Percentiles rank a stretch among this genome's conserved stretches.
phyloP scores from a whole-genome alignment of 2,113 vertebrate species.

The Pycnonotus jocosus region DNA sequence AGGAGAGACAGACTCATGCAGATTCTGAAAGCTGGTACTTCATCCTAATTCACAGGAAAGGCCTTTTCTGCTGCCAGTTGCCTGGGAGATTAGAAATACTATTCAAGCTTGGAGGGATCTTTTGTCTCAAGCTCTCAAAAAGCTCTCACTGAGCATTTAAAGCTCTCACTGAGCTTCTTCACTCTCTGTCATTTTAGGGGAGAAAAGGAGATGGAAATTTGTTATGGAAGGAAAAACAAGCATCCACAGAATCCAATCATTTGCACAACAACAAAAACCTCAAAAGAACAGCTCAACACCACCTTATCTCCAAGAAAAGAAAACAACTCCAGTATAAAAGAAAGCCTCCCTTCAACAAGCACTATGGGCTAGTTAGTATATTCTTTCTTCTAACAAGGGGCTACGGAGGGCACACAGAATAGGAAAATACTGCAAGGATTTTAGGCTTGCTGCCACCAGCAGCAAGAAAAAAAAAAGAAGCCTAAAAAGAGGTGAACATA shows the following conservation, averaged over 20 bases:
- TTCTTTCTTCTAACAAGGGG: neutral
- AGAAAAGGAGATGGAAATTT: constrained; percentile 4
- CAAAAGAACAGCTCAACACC: neutral
- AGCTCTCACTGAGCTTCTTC: constrained; percentile 7
- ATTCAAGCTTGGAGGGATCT: constrained; percentile 53
- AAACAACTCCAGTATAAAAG: neutral
- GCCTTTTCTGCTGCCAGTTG: constrained; percentile 40
- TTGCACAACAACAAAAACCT: neutral
- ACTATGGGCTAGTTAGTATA: neutral
- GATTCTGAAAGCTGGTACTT: constrained; percentile 18
- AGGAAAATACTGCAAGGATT: neutral
- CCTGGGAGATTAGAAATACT: constrained; percentile 52
- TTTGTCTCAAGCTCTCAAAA: constrained; percentile 56
- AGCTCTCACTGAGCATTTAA: constrained; percentile 33
- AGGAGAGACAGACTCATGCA: neutral
- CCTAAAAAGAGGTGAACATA: neutral
- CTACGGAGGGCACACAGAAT: neutral
- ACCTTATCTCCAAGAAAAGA: neutral
- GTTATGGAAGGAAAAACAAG: constrained; percentile 20
- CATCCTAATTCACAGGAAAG: constrained; percentile 22
- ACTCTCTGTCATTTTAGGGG: constrained; percentile 14
- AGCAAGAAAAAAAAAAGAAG: neutral
- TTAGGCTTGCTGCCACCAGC: neutral
- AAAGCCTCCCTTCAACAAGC: constrained; percentile 6
- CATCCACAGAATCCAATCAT: neutral